Evolutionary conservation across 2,113 vertebrate genomes (phyloP).

Genomic region (Chionodraco myersi): DNA sequence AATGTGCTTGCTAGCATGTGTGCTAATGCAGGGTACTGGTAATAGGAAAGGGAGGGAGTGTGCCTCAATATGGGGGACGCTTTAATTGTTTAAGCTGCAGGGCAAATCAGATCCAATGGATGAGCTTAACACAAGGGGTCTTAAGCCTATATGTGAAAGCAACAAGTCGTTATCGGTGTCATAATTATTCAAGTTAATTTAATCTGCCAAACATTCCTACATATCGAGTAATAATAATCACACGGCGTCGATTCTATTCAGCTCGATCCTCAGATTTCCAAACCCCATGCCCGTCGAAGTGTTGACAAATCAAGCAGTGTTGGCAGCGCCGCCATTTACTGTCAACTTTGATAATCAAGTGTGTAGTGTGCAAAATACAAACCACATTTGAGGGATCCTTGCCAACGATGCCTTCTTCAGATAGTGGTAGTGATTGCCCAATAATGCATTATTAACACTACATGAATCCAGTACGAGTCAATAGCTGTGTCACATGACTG

Average conservation of each 20-base stretch:
- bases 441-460: not conserved
- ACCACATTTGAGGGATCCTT: not conserved
- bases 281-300: too few relatives aligned
- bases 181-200: too few relatives aligned
- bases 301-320: not conserved
- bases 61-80: slow-evolving; percentile 11
- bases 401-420: not conserved
- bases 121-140: not conserved
- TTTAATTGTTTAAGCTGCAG: slow-evolving; percentile 28
- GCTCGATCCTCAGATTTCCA: too few relatives aligned
- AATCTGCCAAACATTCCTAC: not conserved
- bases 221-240: not conserved
- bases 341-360: not conserved
- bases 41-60: not conserved
- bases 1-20: not conserved
- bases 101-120: slow-evolving; percentile 40
- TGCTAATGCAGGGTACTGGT: not conserved
- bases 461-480: not conserved
- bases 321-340: not conserved
- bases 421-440: not conserved
- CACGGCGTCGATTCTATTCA: too few relatives aligned
- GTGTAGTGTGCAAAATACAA: not conserved
- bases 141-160: not conserved
- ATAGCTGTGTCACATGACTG: not conserved
- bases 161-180: not conserved